Conservation (phyloP, 64 coral and sea anemone genomes). For the Hydrozoanthus tunicans region DNA sequence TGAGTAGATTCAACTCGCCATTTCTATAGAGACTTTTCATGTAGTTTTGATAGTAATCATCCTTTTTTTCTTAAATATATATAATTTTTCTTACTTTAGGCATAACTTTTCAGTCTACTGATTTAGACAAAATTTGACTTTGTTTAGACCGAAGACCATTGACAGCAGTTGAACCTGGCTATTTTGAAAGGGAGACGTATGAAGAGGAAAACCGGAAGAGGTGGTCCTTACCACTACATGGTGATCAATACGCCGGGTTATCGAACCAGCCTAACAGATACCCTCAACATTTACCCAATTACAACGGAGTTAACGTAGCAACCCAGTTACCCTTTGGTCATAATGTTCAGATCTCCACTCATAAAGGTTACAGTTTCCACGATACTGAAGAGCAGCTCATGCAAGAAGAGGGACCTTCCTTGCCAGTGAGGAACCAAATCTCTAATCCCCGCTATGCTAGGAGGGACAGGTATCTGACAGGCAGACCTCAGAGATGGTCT, state of each 20-base stretch:
- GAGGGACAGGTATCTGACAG: not conserved
- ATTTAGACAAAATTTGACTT: no score
- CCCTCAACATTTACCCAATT: not conserved
- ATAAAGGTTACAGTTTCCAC: not conserved
- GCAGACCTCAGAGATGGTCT: conserved; percentile 5
- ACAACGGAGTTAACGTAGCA: not conserved
- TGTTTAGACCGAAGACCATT: conserved; percentile 4
- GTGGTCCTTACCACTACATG: conserved; percentile 25
- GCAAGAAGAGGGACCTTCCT: not conserved
- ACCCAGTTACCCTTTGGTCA: not conserved
- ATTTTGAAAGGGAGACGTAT: not conserved
- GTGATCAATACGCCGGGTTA: not conserved
- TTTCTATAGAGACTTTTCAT: not conserved
- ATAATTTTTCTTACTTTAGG: not conserved
- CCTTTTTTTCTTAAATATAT: not conserved
- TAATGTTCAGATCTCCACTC: not conserved
- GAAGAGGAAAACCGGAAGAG: conserved; percentile 29
- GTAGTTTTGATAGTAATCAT: not conserved
- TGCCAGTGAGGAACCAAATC: not conserved
- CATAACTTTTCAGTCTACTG: not conserved
- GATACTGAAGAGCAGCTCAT: not conserved
- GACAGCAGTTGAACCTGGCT: not conserved
- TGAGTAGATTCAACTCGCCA: not conserved
- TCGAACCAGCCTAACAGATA: not conserved
- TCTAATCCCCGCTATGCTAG: not conserved